Conservation (phyloP, 1,140 invertebrate genomes). For the Thaumatotibia leucotreta region DNA sequence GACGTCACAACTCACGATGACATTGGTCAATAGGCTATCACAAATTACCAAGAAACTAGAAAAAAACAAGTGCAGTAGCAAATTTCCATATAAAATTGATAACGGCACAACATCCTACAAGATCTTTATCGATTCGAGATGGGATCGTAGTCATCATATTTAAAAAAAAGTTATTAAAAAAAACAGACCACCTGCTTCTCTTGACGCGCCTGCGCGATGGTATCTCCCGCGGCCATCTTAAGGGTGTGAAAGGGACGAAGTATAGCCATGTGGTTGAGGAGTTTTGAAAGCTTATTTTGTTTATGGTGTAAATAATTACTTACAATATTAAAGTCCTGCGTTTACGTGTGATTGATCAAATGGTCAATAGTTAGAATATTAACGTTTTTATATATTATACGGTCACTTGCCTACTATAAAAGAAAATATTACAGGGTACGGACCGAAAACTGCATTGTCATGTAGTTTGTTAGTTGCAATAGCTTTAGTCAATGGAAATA, state of each 20-base stretch:
- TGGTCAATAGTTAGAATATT: no score
- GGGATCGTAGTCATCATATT: not conserved
- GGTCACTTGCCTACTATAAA: no score
- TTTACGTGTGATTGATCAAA: no score
- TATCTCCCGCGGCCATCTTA: not conserved
- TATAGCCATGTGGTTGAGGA: constrained; percentile 2
- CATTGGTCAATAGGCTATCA: not conserved
- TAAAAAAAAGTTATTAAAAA: constrained; percentile 1
- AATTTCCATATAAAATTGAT: not conserved
- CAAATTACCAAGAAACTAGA: not conserved
- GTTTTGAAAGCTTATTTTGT: not conserved
- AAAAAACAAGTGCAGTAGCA: not conserved
- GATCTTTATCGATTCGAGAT: not conserved
- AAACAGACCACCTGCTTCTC: constrained; percentile 3
- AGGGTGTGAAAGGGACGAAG: not conserved
- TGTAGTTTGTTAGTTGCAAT: no score
- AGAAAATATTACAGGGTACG: no score
- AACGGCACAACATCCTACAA: not conserved
- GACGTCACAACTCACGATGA: no score
- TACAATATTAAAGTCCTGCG: no score
- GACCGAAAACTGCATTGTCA: no score
- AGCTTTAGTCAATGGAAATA: no score
- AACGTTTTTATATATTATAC: no score
- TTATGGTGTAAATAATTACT: not conserved
- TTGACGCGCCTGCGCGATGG: constrained; percentile 7